Evolutionary conservation across 2,888 invertebrate species (phyloP).

Genomic region (Dendrolimus pini): DNA sequence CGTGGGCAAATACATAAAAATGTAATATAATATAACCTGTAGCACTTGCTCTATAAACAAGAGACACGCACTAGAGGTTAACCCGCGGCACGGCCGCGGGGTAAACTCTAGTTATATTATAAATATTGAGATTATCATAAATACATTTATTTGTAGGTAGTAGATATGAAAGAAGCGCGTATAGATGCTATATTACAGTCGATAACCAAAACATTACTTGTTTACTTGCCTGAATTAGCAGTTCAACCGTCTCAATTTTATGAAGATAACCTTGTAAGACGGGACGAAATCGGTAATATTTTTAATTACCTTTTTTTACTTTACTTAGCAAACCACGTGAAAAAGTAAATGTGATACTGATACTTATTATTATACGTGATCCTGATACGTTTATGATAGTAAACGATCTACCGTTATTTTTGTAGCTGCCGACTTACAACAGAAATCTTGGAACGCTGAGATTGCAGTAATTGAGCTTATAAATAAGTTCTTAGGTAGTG

Average conservation of each 20-base stretch:
- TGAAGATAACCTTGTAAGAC: constrained; percentile 77
- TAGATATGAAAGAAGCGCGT: constrained; percentile 85
- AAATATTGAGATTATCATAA: too few species aligned
- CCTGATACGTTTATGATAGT: too few species aligned
- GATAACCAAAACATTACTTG: constrained; percentile 78
- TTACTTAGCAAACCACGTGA: too few species aligned
- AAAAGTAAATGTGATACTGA: too few species aligned
- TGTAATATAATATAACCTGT: too few species aligned
- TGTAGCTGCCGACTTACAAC: constrained; percentile 53
- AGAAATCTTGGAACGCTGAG: constrained; percentile 78
- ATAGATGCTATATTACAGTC: constrained; percentile 81
- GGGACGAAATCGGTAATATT: constrained; percentile 62
- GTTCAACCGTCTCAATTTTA: constrained; percentile 79
- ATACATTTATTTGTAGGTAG: constrained; percentile 51
- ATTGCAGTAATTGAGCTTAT: constrained; percentile 86
- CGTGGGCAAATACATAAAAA: too few species aligned
- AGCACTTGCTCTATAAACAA: too few species aligned
- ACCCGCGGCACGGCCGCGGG: too few species aligned
- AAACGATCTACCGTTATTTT: constrained; percentile 1
- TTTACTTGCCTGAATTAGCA: constrained; percentile 79
- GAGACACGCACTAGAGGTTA: too few species aligned
- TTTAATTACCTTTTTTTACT: too few species aligned
- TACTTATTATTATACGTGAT: too few species aligned
- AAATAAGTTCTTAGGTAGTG: constrained; percentile 82
- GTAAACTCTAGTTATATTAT: too few species aligned